Evolutionary conservation across 2,113 vertebrate species (phyloP), one percentile per base, ranked within the genome.

Genomic region (Phaethornis superciliosus): DNA sequence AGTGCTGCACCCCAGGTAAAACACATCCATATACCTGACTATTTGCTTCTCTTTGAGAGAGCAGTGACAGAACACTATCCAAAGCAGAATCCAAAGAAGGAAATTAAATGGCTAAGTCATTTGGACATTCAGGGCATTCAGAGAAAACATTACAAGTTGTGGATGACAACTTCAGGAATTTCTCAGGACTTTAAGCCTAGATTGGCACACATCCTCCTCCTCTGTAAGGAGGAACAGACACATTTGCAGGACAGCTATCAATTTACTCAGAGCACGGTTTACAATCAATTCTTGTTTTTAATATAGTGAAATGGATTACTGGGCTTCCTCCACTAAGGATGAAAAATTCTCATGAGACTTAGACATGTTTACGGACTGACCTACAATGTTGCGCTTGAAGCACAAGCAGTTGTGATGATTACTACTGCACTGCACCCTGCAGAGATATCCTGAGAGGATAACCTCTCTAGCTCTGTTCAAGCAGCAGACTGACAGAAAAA

Each of bases 371-470:
- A 33, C 21, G 54, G 55, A 63, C 52, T 14, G 16, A 54, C 19
- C 5, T 62, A 33, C 12, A 10, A 12, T 2, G 4, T 12, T 59
- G 79, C 6, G 56, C 27, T 4, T 44, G 24, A 60, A 62, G 42
- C 18, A 14, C 17, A 40, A 64, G 32, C 59, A 15, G 26, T 33
- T 55, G 17, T 20, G 35, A 62, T 20, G 9, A 47, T 15, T 21
- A 15, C 11, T 46, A 27, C 55, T n/a, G 14, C 0, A 3, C 54
- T 37, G 37, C 3, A 7, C 15, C 9, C 62, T 5, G 4, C n/a
- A 28, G 55, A 54, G 70, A 40, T 33, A 69, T 33, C 46, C 46
- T 20, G 46, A 47, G 27, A 54, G 24, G 42, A 63, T 26, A 81
- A 58, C 10, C 27, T n/a, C 35, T 70, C 33, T 28, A 30, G 14